phyloP scores from a whole-genome alignment of 1,140 invertebrate genomes.

The Leptoteleia sp. region DNA sequence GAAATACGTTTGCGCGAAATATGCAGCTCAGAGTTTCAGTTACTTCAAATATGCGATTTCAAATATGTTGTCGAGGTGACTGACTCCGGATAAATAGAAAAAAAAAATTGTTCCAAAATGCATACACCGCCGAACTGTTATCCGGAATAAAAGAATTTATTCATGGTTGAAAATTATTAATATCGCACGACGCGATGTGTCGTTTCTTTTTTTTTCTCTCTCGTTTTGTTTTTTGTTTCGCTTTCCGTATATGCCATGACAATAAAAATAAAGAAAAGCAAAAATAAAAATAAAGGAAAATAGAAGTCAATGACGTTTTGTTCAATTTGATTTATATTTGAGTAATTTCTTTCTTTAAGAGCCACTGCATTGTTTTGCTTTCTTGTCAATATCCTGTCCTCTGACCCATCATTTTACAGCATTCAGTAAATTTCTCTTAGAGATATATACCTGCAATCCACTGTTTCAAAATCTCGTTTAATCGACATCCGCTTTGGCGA shows the following conservation, averaged over 20 bases:
- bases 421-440: constrained; percentile 72
- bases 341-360: constrained; percentile 36
- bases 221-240: too few relatives aligned
- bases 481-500: constrained; percentile 71
- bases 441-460: constrained; percentile 67
- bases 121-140: constrained; percentile 35
- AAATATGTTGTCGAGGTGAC: too few relatives aligned
- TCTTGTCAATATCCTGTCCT: constrained; percentile 59
- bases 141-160: constrained; percentile 54
- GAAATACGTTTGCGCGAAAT: constrained; percentile 59
- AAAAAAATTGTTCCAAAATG: constrained; percentile 57
- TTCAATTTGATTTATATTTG: constrained; percentile 54
- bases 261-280: constrained; percentile 11
- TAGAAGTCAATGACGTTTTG: constrained; percentile 33
- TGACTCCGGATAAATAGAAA: constrained; percentile 53
- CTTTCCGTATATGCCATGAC: not conserved
- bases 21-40: constrained; percentile 61
- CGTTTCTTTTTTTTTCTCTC: constrained; percentile 18
- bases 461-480: constrained; percentile 76
- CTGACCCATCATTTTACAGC: constrained; percentile 65
- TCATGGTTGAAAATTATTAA: constrained; percentile 47
- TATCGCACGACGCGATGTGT: constrained; percentile 18
- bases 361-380: constrained; percentile 38
- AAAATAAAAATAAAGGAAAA: constrained; percentile 6
- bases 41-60: constrained; percentile 61